phyloP scores from a whole-genome alignment of 2,888 invertebrate species.

The Coelinius sp. region DNA sequence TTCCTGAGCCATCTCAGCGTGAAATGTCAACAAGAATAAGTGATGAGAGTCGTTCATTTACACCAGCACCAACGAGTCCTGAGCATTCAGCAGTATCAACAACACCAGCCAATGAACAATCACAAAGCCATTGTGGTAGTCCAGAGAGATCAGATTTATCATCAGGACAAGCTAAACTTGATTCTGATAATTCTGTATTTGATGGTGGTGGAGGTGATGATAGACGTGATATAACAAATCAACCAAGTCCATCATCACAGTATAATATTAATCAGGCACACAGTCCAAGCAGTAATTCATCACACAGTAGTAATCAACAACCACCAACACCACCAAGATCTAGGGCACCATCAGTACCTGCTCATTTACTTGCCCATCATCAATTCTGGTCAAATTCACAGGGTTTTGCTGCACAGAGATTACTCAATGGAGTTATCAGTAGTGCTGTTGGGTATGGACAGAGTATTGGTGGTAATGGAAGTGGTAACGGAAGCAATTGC shows the following conservation, averaged over 20 bases:
- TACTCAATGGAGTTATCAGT: slow-evolving; percentile 68
- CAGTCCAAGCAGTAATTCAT: slow-evolving; percentile 61
- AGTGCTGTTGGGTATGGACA: slow-evolving; percentile 66
- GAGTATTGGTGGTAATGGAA: slow-evolving; percentile 57
- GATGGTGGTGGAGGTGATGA: slow-evolving; percentile 71
- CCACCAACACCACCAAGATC: slow-evolving; percentile 58
- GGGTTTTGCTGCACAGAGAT: slow-evolving; percentile 67
- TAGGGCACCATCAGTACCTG: slow-evolving; percentile 72
- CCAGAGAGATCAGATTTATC: slow-evolving; percentile 61
- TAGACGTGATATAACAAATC: slow-evolving; percentile 40
- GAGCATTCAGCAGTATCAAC: slow-evolving; percentile 68
- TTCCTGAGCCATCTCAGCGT: slow-evolving; percentile 72
- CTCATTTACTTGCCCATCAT: slow-evolving; percentile 72
- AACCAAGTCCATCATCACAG: slow-evolving; percentile 66
- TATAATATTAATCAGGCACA: slow-evolving; percentile 62
- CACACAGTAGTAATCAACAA: slow-evolving; percentile 44
- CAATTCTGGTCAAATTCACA: slow-evolving; percentile 68
- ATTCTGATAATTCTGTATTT: slow-evolving; percentile 74
- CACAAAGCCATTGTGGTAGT: slow-evolving; percentile 58
- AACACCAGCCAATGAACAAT: slow-evolving; percentile 61
- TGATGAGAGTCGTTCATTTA: slow-evolving; percentile 60
- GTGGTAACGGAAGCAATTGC: slow-evolving; percentile 48
- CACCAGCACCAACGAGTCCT: slow-evolving; percentile 69
- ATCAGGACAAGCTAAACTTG: slow-evolving; percentile 67
- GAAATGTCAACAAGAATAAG: slow-evolving; percentile 59